Evolutionary conservation across 2,797 vertebrate species (phyloP), one percentile per base, ranked within the genome.

Genomic region (Xenops minutus): DNA sequence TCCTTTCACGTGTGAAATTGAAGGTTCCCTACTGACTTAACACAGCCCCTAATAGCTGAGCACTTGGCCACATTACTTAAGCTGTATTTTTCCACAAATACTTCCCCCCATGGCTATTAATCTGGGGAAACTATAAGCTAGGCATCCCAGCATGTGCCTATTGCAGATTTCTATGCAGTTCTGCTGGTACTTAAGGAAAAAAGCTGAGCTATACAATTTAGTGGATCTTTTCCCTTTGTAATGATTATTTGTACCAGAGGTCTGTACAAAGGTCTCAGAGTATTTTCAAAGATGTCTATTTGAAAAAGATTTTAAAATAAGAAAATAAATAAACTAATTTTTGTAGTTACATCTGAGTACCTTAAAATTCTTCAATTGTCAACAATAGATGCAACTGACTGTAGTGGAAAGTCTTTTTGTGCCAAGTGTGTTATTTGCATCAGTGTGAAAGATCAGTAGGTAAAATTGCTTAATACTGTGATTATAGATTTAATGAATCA

Each of bases 1-100:
- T 89, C 62, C 43, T 93, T 93, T 93, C 96, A 85, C 10, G 0
- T 94, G 81, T 97, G 88, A 97, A 95, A 95, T 80, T 89, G 74
- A 95, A 94, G 69, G 27, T 79, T 92, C 89, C 66, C 49, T 71
- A 63, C 73, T 67, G 64, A n/a, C 56, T 93, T 95, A 63, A 77
- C n/a, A 56, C 59, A 89, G 46, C 34, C 81, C 46, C 64, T 71
- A 75, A 30, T 82, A 89, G 64, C 79, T 89, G 37, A 95, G 59
- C 49, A 55, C 55, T 69, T 90, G 73, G 39, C 71, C 76, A 10
- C 59, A 52, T 46, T 64, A 76, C 61, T 78, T 5, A 4, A 34
- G 23, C 44, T 64, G 14, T 4, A 12, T 73, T 24, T 76, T 86
- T 55, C 75, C 72, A 21, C 51, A 74, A 46, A 37, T 76, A 30